phyloP scores from a whole-genome alignment of 2,888 invertebrate genomes.

The Heliconius charithonia region DNA sequence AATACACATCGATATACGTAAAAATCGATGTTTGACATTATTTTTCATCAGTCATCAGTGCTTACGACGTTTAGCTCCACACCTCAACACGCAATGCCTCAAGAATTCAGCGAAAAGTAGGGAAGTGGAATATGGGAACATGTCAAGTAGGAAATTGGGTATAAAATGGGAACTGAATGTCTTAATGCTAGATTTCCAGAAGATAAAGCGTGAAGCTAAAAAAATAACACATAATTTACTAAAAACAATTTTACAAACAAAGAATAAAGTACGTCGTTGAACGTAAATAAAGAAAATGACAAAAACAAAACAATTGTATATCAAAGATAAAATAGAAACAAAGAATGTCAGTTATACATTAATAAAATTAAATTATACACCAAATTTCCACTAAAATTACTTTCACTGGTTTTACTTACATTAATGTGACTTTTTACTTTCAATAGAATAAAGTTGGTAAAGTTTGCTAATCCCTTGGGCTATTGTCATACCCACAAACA shows the following conservation, averaged over 20 bases:
- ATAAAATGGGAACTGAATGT: too few relatives aligned
- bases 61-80: too few relatives aligned
- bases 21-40: not conserved
- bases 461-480: slow-evolving; percentile 19
- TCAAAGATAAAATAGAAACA: not conserved
- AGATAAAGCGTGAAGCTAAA: not conserved
- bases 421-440: slow-evolving; percentile 26
- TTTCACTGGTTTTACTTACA: slow-evolving; percentile 16
- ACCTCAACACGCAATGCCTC: too few relatives aligned
- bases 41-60: too few relatives aligned
- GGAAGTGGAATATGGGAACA: too few relatives aligned
- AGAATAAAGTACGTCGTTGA: too few relatives aligned
- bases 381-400: slow-evolving; percentile 11
- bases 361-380: not conserved
- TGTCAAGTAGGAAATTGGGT: too few relatives aligned
- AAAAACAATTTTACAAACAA: not conserved
- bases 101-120: too few relatives aligned
- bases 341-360: not conserved
- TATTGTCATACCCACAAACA: slow-evolving; percentile 26
- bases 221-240: not conserved
- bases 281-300: not conserved
- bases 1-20: not conserved
- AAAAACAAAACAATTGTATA: not conserved
- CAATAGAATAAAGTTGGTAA: slow-evolving; percentile 21
- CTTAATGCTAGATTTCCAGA: too few relatives aligned